Evolutionary conservation across 2,797 vertebrate species (phyloP).

Genomic region (Anabacerthia variegaticeps): DNA sequence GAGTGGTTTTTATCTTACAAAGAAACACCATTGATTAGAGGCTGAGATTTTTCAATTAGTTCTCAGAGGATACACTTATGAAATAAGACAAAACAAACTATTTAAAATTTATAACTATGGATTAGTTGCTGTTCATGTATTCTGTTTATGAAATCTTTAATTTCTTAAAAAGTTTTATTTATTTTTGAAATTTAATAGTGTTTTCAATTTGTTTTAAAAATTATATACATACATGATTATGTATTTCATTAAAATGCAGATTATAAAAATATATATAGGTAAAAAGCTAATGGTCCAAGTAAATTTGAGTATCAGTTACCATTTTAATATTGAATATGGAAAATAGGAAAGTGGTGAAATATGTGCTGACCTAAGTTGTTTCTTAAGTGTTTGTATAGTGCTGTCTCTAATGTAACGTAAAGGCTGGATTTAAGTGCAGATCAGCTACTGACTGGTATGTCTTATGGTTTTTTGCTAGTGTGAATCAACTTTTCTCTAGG

Average conservation of each 20-base stretch:
- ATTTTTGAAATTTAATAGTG: background rate
- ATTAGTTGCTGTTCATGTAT: background rate
- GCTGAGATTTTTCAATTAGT: background rate
- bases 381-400: background rate
- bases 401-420: background rate
- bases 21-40: background rate
- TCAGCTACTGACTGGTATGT: background rate
- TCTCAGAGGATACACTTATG: background rate
- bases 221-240: background rate
- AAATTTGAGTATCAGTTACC: background rate
- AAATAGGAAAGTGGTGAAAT: background rate
- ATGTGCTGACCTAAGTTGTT: background rate
- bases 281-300: background rate
- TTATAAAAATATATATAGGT: background rate
- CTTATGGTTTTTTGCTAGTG: background rate
- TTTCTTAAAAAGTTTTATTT: background rate
- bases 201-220: background rate
- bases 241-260: background rate
- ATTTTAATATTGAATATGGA: background rate
- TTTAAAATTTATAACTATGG: background rate
- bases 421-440: background rate
- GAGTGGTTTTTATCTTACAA: background rate
- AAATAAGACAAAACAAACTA: background rate
- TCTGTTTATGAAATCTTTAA: background rate
- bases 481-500: background rate